Percentiles rank a stretch among this genome's conserved stretches.
These are phyloP conservation scores for Acanthopagrus latus DNA, from an alignment of 2,797 vertebrate species.

Conservation along the genomic window DNA sequence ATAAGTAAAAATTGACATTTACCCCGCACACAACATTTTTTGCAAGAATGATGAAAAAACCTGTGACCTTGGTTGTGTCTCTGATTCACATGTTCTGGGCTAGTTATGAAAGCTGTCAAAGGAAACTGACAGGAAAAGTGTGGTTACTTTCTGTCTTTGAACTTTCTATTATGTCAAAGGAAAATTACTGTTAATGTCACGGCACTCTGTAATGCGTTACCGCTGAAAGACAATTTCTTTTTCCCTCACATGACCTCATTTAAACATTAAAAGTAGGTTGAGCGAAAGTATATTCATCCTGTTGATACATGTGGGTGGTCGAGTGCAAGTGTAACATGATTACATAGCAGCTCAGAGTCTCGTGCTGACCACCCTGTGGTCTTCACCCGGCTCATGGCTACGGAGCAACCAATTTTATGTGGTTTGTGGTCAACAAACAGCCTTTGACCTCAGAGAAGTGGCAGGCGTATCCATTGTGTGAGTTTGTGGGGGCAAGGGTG, in stretches of 20 bases:
- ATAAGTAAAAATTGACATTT: conserved; percentile 57
- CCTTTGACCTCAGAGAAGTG: conserved; percentile 80
- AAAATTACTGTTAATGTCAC: conserved; percentile 68
- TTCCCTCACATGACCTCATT: conserved; percentile 65
- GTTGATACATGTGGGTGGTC: conserved; percentile 59
- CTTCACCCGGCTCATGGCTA: conserved; percentile 45
- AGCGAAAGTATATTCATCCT: conserved; percentile 38
- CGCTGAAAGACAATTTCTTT: conserved; percentile 46
- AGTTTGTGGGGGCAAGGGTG: conserved; percentile 64
- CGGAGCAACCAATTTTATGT: conserved; percentile 74
- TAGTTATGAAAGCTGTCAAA: conserved; percentile 58
- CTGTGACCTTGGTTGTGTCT: conserved; percentile 22
- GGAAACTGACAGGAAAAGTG: conserved; percentile 72
- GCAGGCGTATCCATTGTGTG: conserved; percentile 60
- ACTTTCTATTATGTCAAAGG: conserved; percentile 68
- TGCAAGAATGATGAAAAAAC: conserved; percentile 41
- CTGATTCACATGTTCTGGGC: conserved; percentile 67
- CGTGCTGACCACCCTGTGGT: conserved; percentile 73
- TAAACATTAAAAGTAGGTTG: conserved; percentile 32
- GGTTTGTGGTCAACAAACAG: conserved; percentile 84
- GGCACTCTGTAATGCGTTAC: conserved; percentile 43
- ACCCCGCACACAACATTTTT: conserved; percentile 4
- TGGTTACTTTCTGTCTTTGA: conserved; percentile 68
- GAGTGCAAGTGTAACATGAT: conserved; percentile 56
- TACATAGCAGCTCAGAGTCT: conserved; percentile 52